phyloP scores from a whole-genome alignment of 1,140 invertebrate genomes.

The Heliconius hermathena region DNA sequence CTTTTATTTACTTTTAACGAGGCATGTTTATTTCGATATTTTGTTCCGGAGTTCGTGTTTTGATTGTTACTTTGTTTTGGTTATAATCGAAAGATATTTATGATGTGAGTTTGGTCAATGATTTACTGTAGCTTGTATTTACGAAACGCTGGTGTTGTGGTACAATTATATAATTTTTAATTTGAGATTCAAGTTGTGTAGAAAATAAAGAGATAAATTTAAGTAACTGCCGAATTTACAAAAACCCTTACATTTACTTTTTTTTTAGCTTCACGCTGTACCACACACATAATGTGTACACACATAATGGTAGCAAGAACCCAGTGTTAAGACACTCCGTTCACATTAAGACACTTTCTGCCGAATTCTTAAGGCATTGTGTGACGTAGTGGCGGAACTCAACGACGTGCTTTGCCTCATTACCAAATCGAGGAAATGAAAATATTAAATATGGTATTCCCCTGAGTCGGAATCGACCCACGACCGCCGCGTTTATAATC shows the following conservation, averaged over 20 bases:
- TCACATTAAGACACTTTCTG: no score
- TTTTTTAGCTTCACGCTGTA: no score
- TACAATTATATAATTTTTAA: background rate
- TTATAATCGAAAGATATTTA: constrained; percentile 9
- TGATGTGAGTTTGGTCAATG: background rate
- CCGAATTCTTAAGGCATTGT: no score
- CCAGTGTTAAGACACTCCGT: background rate
- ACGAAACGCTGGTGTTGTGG: background rate
- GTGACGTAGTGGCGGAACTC: no score
- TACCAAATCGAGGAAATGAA: no score
- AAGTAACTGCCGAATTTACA: background rate
- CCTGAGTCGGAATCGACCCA: no score
- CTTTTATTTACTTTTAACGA: constrained; percentile 34
- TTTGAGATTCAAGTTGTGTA: background rate
- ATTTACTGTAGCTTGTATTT: constrained; percentile 11
- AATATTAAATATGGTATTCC: no score
- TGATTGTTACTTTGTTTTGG: background rate
- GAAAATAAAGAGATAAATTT: background rate
- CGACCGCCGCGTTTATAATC: no score
- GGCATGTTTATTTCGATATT: constrained; percentile 1
- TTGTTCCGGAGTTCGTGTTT: background rate
- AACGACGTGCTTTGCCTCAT: no score
- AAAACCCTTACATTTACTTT: no score
- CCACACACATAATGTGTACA: no score
- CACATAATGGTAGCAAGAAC: no score